These are phyloP conservation scores for Camponotus vicinus DNA, from an alignment of 1,140 invertebrate species.

Conservation along the genomic window DNA sequence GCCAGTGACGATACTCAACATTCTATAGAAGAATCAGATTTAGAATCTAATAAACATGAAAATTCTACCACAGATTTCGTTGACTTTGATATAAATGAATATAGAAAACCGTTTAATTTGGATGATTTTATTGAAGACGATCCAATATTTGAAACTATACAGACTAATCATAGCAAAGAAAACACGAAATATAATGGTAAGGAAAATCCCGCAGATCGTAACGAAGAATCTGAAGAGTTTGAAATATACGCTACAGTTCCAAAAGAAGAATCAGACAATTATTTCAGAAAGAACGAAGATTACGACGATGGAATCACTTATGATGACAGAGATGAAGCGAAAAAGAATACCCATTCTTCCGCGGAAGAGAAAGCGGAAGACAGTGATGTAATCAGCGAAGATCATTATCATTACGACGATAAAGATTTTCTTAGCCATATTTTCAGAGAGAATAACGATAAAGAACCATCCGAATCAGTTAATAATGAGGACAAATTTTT, in stretches of 20 bases:
- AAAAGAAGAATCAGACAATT: not conserved
- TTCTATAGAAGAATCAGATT: not conserved
- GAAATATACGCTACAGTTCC: not conserved
- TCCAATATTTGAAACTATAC: slow-evolving; percentile 55
- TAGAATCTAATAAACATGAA: slow-evolving; percentile 70
- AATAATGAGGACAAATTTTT: slow-evolving; percentile 49
- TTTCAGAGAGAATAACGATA: not conserved
- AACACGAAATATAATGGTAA: not conserved
- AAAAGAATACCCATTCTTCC: not conserved
- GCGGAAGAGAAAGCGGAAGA: slow-evolving; percentile 21
- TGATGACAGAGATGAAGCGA: not conserved
- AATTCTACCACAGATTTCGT: slow-evolving; percentile 58
- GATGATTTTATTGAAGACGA: slow-evolving; percentile 74
- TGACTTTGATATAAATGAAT: slow-evolving; percentile 77
- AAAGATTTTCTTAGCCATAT: slow-evolving; percentile 48
- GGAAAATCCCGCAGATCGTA: not conserved
- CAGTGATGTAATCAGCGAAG: not conserved
- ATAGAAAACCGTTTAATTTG: slow-evolving; percentile 75
- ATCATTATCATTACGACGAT: slow-evolving; percentile 39
- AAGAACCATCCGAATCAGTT: not conserved
- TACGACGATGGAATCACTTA: not conserved
- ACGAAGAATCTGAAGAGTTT: slow-evolving; percentile 5
- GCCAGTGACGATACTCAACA: not conserved
- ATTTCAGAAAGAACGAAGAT: slow-evolving; percentile 24
- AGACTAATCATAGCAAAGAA: not conserved